Percentiles rank a stretch among this genome's conserved stretches.
Evolutionary conservation across 2,113 vertebrate genomes (phyloP).

Genomic region (Archilochus colubris): DNA sequence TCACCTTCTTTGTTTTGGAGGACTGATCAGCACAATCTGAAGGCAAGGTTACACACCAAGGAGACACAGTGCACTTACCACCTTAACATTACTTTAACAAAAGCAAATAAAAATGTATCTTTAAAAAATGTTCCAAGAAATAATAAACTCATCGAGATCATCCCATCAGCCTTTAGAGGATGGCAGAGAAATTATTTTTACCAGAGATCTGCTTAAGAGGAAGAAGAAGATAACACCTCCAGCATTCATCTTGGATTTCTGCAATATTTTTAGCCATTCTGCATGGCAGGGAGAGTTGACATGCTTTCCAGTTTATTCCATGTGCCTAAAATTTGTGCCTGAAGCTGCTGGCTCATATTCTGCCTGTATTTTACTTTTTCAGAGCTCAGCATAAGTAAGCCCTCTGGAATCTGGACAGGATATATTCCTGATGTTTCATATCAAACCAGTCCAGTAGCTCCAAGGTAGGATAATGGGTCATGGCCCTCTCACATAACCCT

Average conservation of each 20-base stretch:
- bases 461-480: not conserved
- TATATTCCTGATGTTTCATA: not conserved
- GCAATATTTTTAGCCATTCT: not conserved
- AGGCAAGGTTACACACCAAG: not conserved
- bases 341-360: not conserved
- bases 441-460: not conserved
- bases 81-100: not conserved
- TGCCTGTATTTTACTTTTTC: not conserved
- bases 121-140: not conserved
- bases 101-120: not conserved
- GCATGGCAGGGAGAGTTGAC: not conserved
- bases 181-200: slow-evolving; percentile 33
- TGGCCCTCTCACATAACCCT: not conserved
- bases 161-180: not conserved
- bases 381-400: not conserved
- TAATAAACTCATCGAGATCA: not conserved
- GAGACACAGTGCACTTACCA: not conserved
- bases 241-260: not conserved
- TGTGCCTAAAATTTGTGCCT: not conserved
- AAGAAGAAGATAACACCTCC: slow-evolving; percentile 16
- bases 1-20: not conserved
- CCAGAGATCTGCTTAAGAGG: not conserved
- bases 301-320: not conserved
- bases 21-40: not conserved
- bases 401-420: not conserved